Evolutionary conservation across 2,797 vertebrate species (phyloP).

Genomic region (Erpetoichthys calabaricus): DNA sequence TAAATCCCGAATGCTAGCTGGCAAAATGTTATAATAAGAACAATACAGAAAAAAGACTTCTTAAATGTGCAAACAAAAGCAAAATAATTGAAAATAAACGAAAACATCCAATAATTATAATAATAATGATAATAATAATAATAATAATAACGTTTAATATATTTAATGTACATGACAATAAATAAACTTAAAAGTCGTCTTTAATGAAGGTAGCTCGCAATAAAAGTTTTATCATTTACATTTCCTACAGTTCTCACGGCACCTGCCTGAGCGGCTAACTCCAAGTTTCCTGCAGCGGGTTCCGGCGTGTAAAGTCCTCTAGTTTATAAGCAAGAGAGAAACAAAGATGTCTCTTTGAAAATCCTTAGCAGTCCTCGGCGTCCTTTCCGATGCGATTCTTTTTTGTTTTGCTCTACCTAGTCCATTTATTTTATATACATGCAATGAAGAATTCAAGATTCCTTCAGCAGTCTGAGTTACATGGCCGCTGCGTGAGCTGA

Average conservation of each 20-base stretch:
- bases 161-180: constrained; percentile 67
- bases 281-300: constrained; percentile 37
- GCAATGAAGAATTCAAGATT: constrained; percentile 67
- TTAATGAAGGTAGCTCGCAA: constrained; percentile 51
- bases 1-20: too few relatives aligned
- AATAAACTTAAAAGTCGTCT: constrained; percentile 79
- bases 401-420: constrained; percentile 22
- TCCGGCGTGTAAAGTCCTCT: constrained; percentile 39
- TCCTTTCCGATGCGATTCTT: constrained; percentile 20
- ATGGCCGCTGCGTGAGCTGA: constrained; percentile 90
- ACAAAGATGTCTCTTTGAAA: constrained; percentile 7
- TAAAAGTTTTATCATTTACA: constrained; percentile 80
- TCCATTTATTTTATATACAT: constrained; percentile 54
- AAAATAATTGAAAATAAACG: too few relatives aligned
- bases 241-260: constrained; percentile 69
- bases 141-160: constrained; percentile 48
- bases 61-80: constrained; percentile 61
- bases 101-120: constrained; percentile 23
- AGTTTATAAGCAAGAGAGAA: constrained; percentile 14
- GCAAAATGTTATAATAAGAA: constrained; percentile 15
- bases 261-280: constrained; percentile 47
- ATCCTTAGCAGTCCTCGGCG: constrained; percentile 8
- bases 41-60: constrained; percentile 30
- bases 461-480: constrained; percentile 54
- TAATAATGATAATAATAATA: constrained; percentile 34